phyloP scores from a whole-genome alignment of 1,140 invertebrate species.

The Calliopsis andreniformis region DNA sequence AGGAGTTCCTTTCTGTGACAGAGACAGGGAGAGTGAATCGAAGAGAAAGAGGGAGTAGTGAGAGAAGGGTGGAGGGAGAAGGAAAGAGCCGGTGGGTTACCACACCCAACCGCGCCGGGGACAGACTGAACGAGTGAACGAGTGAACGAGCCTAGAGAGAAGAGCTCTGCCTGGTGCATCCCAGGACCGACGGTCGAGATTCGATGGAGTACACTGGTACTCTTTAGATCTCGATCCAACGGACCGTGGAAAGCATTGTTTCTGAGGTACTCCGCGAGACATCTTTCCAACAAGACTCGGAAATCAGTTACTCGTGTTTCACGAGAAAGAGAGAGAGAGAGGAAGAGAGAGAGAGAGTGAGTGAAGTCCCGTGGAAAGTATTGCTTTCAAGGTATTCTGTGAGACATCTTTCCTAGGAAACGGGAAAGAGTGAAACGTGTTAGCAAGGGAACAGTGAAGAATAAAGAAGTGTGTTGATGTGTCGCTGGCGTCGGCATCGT shows the following conservation, averaged over 20 bases:
- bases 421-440: background rate
- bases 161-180: slow-evolving; percentile 50
- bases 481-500: slow-evolving; percentile 67
- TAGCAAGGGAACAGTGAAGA: too few relatives aligned
- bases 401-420: too few relatives aligned
- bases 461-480: slow-evolving; percentile 72
- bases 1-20: too few relatives aligned
- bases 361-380: too few relatives aligned
- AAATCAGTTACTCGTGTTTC: too few relatives aligned
- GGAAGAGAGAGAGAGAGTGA: too few relatives aligned
- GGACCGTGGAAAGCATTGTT: too few relatives aligned
- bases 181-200: slow-evolving; percentile 38
- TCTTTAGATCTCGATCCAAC: slow-evolving; percentile 42
- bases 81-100: slow-evolving; percentile 76
- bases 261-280: too few relatives aligned
- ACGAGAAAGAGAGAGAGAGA: too few relatives aligned
- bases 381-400: too few relatives aligned
- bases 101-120: slow-evolving; percentile 81
- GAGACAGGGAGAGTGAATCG: slow-evolving; percentile 31
- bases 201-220: slow-evolving; percentile 38
- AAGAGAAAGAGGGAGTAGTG: slow-evolving; percentile 34
- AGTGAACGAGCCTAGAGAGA: slow-evolving; percentile 59
- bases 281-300: too few relatives aligned
- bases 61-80: slow-evolving; percentile 37
- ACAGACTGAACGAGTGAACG: slow-evolving; percentile 68